Evolutionary conservation across 2,888 invertebrate genomes (phyloP), one percentile per base, ranked within the genome.

Genomic region (Osedax frankpressi): DNA sequence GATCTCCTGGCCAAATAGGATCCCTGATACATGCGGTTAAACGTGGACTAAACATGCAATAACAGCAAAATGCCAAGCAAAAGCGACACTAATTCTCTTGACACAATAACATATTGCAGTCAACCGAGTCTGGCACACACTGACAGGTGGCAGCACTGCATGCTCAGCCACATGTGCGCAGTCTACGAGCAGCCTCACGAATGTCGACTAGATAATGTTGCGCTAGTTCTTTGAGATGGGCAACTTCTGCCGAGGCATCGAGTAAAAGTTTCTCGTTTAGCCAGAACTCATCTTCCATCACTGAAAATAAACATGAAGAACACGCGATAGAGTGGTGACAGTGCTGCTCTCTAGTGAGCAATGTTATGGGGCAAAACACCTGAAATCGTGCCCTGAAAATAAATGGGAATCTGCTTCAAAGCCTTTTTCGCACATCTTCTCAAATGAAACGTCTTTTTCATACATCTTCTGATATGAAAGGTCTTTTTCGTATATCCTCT

Each of bases 221-320:
- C 65, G 24, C 24, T 65, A 65, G 65, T 1, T 65, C 65, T 65
- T 65, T 65, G 65, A 65, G 65, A 2, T n/a, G 65, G 2, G 65
- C 24, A 65, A 65, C 65, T 65, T 19, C 65, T 65, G 65, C 19
- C 25, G 65, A 65, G 65, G 24, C 65, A 19, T 65, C 65, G 24
- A 65, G 65, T 65, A 65, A 65, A 65, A 65, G 6, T 25, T 65
- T 65, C 65, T 65, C 65, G 19, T 65, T 65, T 65, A 11, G n/a
- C 65, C 65, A 65, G 65, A 65, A 65, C 24, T 65, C 65, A 65
- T 65, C 65, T 65, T 65, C 65, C 65, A 65, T 65, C 65, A 65
- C 65, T 65, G 65, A 65, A 65, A 65, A 19, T 65, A 65, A 65
- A 65, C 65, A 19, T 2, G 65, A 65, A 65, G 65, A 65, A 65